Evolutionary conservation across 1,140 invertebrate species (phyloP).

Genomic region (Heliothis virescens): DNA sequence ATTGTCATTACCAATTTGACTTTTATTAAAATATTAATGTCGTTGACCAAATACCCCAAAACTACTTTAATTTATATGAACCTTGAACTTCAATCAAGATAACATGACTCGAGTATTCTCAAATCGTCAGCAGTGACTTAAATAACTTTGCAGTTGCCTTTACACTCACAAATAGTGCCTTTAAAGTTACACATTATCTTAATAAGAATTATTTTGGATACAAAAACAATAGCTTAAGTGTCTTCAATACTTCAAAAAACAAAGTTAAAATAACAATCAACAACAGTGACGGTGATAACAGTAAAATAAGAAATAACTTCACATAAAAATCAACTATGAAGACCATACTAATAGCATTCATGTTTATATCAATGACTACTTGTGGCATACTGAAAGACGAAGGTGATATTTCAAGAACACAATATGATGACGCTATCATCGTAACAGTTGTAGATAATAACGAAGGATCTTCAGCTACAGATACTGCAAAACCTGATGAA

Average conservation of each 20-base stretch:
- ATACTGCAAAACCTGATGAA: not conserved
- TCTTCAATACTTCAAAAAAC: no score
- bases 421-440: not conserved
- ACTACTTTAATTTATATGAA: not conserved
- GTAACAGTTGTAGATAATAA: not conserved
- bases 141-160: not conserved
- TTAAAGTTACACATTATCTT: not conserved
- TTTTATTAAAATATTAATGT: not conserved
- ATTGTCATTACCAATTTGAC: no score
- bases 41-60: not conserved
- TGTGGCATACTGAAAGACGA: not conserved
- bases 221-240: no score
- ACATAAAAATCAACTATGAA: not conserved
- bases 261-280: no score
- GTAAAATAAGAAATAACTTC: not conserved
- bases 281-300: not conserved
- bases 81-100: not conserved
- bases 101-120: not conserved
- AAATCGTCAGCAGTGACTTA: not conserved
- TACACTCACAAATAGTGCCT: not conserved
- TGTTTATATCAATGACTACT: not conserved
- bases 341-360: not conserved
- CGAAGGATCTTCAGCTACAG: not conserved
- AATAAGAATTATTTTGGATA: not conserved
- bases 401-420: not conserved